Percentiles rank a stretch among this genome's conserved stretches.
These are phyloP conservation scores for Acleris sparsana DNA, from an alignment of 2,888 invertebrate species.

Conservation along the genomic window DNA sequence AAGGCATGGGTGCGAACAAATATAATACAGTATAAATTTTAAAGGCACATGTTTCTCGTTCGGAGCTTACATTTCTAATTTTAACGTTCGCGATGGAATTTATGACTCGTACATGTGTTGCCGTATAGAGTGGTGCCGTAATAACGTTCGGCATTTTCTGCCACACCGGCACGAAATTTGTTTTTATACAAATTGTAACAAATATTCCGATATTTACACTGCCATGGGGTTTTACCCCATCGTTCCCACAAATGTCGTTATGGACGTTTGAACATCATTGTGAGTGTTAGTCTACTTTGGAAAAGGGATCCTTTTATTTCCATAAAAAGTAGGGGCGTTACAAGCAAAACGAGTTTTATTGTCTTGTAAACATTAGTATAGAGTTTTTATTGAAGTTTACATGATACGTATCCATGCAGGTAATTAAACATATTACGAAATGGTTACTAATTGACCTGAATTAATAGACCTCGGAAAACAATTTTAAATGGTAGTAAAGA, in stretches of 20 bases:
- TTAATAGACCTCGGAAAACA: no score
- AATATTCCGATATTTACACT: slow-evolving; percentile 37
- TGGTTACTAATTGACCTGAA: no score
- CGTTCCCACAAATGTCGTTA: slow-evolving; percentile 8
- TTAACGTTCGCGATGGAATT: slow-evolving; percentile 76
- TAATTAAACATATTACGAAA: no score
- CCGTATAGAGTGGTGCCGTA: slow-evolving; percentile 68
- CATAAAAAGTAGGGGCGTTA: neutral
- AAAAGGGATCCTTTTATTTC: no score
- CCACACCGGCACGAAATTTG: slow-evolving; percentile 51
- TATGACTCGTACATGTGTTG: slow-evolving; percentile 76
- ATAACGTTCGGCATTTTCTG: slow-evolving; percentile 64
- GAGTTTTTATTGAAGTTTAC: no score
- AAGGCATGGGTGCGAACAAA: slow-evolving; percentile 54
- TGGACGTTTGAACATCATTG: slow-evolving; percentile 20
- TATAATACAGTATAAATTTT: slow-evolving; percentile 73
- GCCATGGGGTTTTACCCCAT: slow-evolving; percentile 16
- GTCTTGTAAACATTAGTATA: no score
- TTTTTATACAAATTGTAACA: slow-evolving; percentile 42
- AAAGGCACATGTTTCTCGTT: slow-evolving; percentile 74
- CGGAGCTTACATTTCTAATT: slow-evolving; percentile 78
- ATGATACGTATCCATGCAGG: no score
- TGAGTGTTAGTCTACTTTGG: neutral
- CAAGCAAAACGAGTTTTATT: neutral
- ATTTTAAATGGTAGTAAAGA: no score